Conservation (phyloP, 2,113 vertebrate genomes). For the Cricetomys ansorgei region DNA sequence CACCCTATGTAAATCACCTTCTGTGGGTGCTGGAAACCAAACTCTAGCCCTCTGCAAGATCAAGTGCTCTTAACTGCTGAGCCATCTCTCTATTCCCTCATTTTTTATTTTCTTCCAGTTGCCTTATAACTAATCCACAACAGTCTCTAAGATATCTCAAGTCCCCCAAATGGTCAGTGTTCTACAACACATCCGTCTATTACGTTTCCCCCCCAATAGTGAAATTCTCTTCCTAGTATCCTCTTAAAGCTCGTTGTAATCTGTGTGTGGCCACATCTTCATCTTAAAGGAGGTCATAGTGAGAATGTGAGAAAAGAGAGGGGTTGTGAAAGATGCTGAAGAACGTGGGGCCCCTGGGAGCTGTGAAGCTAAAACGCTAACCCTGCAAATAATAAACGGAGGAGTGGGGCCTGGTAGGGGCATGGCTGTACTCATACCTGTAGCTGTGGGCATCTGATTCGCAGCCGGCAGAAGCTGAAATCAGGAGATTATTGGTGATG, state of each 20-base stretch:
- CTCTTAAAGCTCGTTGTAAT: background rate
- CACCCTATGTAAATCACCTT: background rate
- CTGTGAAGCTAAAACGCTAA: background rate
- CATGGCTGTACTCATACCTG: background rate
- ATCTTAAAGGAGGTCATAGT: background rate
- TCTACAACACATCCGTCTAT: background rate
- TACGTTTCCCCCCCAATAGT: background rate
- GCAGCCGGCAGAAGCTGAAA: background rate
- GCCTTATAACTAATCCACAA: background rate
- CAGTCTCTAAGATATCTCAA: background rate
- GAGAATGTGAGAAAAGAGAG: background rate
- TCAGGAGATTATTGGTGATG: background rate
- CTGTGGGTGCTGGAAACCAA: background rate
- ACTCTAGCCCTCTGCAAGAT: background rate
- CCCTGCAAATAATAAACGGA: background rate
- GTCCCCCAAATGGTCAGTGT: background rate
- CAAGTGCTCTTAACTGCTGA: background rate
- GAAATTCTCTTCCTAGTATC: background rate
- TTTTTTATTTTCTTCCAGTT: background rate
- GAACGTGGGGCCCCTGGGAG: background rate
- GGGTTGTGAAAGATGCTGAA: background rate
- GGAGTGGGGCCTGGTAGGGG: background rate
- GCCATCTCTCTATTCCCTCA: background rate
- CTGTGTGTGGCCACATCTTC: background rate
- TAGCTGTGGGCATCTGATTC: background rate